Conservation (phyloP, 2,797 vertebrate genomes). For the Caiman crocodilus region DNA sequence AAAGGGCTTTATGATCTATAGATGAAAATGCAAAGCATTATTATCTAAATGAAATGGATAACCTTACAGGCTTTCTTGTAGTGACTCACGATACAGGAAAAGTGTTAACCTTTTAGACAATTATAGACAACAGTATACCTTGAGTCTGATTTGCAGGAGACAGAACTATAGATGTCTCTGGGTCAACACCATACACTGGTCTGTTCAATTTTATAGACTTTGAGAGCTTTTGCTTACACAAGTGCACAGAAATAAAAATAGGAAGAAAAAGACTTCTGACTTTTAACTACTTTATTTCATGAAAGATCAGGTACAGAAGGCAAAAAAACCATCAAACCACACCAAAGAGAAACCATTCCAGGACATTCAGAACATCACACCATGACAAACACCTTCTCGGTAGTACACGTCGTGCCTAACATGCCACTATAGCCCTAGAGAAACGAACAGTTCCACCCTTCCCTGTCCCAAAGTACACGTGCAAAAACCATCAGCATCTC, state of each 20-base stretch:
- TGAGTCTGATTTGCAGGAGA: background rate
- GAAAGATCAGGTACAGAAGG: no score
- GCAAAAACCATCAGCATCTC: no score
- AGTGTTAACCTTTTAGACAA: rapidly evolving
- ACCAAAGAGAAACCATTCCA: no score
- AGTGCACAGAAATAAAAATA: background rate
- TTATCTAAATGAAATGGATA: background rate
- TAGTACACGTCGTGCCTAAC: no score
- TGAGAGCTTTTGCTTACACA: background rate
- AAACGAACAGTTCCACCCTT: no score
- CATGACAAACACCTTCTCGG: no score
- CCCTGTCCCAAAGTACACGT: no score
- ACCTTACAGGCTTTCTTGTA: background rate
- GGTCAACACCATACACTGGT: background rate
- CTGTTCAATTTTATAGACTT: background rate
- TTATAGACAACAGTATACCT: background rate
- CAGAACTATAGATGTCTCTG: background rate
- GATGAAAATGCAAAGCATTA: background rate
- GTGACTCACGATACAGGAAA: background rate
- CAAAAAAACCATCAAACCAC: no score
- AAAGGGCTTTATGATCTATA: background rate
- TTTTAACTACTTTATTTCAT: no score
- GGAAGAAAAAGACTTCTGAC: no score
- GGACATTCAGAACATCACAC: no score
- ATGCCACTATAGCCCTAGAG: no score